Conservation (phyloP, 2,113 vertebrate genomes). For the Rhinopithecus roxellana region DNA sequence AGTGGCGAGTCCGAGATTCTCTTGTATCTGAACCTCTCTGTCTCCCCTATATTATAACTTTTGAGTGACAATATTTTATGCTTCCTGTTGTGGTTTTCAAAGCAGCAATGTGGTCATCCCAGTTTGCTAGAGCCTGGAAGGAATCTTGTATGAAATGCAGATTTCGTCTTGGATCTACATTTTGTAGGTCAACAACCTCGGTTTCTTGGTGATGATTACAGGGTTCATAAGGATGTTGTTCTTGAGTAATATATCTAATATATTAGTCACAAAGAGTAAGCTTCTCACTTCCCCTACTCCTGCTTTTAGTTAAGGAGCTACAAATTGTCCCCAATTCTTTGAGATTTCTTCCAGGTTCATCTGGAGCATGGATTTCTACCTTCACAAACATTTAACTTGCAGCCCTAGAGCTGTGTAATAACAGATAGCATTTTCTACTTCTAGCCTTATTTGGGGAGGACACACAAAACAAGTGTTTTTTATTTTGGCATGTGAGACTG, state of each 20-base stretch:
- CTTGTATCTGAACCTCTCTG: not conserved
- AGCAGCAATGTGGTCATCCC: constrained; percentile 6
- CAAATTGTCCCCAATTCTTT: not conserved
- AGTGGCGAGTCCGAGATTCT: not conserved
- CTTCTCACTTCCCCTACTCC: not conserved
- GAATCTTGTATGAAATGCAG: constrained; percentile 58
- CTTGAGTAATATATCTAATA: constrained; percentile 52
- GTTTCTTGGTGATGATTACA: constrained; percentile 60
- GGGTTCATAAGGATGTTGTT: constrained; percentile 22
- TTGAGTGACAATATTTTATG: not conserved
- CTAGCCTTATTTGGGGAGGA: constrained; percentile 47
- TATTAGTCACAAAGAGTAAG: constrained; percentile 19
- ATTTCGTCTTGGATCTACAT: constrained; percentile 61
- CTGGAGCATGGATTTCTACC: not conserved
- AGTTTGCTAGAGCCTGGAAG: constrained; percentile 37
- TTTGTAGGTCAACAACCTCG: constrained; percentile 66
- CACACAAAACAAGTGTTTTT: constrained; percentile 23
- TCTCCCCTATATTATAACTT: not conserved
- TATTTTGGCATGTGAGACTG: not conserved
- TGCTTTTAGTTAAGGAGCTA: constrained; percentile 2
- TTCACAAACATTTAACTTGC: constrained; percentile 58
- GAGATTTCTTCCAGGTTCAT: constrained; percentile 36
- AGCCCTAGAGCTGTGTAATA: constrained; percentile 47
- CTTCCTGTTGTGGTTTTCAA: constrained; percentile 31
- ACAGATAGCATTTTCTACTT: constrained; percentile 60